Evolutionary conservation across 2,797 vertebrate genomes (phyloP), one percentile per base, ranked within the genome.

Genomic region (Syncerus caffer): DNA sequence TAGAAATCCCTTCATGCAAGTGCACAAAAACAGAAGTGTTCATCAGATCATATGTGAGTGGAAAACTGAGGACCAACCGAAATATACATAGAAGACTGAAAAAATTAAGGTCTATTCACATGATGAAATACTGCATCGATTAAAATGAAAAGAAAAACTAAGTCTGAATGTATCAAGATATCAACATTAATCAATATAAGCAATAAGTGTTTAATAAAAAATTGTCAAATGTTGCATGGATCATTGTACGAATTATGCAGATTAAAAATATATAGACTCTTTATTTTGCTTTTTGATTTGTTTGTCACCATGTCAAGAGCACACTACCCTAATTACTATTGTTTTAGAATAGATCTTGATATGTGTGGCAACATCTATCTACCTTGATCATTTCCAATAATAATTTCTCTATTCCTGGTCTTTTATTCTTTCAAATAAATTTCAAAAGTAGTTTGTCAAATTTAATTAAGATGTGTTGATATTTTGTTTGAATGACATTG

Each of bases 381-480:
- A 21, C 31, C 10, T 71, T 29, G 31, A 60, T 94, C 8, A 47
- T 62, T 42, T 89, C 79, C 10, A 92, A 38, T 83, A 47, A 80
- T 76, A 76, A 45, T 60, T 85, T 92, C 19, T 64, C 23, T 76
- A 55, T 60, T 58, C 5, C 58, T 34, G 38, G 5, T 31, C 31
- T 80, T 89, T 84, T 83, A 80, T 71, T 58, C n/a, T 92, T 94
- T 92, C 11, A 91, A 82, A n/a, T 55, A 89, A 42, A 80, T 79
- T 47, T 93, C 85, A 55, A 86, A 88, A 83, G 3, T 64, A 89
- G 13, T 29, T 85, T 45, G 17, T 60, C 42, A 90, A 84, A 60
- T 95, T 90, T 85, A 84, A 85, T 96, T 58, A 90, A 90, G 84
- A 90, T 47, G 3, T 87, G 27, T 85, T 71, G 45, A 19, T 89